Percentiles rank a stretch among this genome's conserved stretches.
These are phyloP conservation scores for Atrina japonica DNA, from an alignment of 2,888 invertebrate species.

Conservation along the genomic window DNA sequence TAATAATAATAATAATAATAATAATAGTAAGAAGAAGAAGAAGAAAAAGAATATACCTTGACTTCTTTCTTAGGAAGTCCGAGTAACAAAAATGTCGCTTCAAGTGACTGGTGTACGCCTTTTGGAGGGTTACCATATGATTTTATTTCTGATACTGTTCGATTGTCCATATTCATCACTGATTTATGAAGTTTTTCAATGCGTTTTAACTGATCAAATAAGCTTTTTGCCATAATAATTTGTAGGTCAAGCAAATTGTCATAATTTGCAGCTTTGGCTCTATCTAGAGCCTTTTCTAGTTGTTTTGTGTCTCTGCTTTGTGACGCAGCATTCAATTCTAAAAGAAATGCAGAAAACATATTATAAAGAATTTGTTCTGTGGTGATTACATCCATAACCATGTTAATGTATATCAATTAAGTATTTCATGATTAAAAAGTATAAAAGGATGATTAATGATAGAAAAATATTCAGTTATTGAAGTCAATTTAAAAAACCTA, in stretches of 20 bases:
- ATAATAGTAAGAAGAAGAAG: too few species aligned
- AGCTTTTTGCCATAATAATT: constrained; percentile 66
- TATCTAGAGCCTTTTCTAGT: constrained; percentile 63
- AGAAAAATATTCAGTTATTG: background rate
- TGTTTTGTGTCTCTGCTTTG: constrained; percentile 60
- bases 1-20: too few species aligned
- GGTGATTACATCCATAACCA: too few species aligned
- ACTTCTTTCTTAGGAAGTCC: constrained; percentile 68
- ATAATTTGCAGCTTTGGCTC: constrained; percentile 67
- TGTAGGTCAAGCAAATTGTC: constrained; percentile 70
- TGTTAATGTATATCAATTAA: too few species aligned
- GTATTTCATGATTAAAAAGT: too few species aligned
- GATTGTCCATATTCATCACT: constrained; percentile 74
- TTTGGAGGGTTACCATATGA: constrained; percentile 75
- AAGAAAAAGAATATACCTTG: too few species aligned
- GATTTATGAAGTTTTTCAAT: constrained; percentile 72
- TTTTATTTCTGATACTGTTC: constrained; percentile 76
- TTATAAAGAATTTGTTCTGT: too few species aligned
- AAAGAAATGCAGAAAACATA: constrained; percentile 10
- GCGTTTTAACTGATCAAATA: constrained; percentile 66
- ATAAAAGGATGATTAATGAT: too few species aligned
- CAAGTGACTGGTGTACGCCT: constrained; percentile 72
- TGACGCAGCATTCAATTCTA: constrained; percentile 70
- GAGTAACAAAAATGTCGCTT: constrained; percentile 74
- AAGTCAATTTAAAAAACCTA: too few species aligned